Conservation (phyloP, 2,797 vertebrate species). For the Adelosebastes latens region DNA sequence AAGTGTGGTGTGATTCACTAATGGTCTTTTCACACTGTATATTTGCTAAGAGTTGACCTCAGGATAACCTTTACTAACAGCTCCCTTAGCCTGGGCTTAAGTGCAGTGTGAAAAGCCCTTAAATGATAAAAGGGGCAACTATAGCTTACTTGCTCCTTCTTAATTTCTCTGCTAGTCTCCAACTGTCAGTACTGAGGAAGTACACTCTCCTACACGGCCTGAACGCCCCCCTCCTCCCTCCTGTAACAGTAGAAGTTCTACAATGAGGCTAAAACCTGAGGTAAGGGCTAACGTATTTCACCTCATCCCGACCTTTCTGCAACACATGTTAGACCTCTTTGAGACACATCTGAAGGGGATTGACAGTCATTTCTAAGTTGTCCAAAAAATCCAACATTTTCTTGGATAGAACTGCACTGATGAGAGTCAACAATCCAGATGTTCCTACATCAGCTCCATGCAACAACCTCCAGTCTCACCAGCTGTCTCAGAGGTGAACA, state of each 20-base stretch:
- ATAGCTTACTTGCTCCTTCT: not conserved
- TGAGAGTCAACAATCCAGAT: not conserved
- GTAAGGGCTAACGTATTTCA: not conserved
- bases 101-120: not conserved
- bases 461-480: not conserved
- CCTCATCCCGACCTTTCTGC: not conserved
- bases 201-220: not conserved
- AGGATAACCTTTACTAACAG: not conserved
- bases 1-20: not conserved
- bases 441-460: not conserved
- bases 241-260: not conserved
- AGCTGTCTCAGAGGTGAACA: not conserved
- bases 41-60: not conserved
- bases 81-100: not conserved
- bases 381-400: not conserved
- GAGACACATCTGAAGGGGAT: not conserved
- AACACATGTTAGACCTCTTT: not conserved
- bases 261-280: not conserved
- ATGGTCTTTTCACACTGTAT: not conserved
- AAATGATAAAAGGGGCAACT: not conserved
- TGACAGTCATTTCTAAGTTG: not conserved
- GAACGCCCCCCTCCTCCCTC: slow-evolving; percentile 12
- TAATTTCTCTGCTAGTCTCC: slow-evolving; percentile 15
- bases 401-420: not conserved
- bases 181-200: not conserved